Evolutionary conservation across 1,140 invertebrate species (phyloP).

Genomic region (Schlechtendalia chinensis): DNA sequence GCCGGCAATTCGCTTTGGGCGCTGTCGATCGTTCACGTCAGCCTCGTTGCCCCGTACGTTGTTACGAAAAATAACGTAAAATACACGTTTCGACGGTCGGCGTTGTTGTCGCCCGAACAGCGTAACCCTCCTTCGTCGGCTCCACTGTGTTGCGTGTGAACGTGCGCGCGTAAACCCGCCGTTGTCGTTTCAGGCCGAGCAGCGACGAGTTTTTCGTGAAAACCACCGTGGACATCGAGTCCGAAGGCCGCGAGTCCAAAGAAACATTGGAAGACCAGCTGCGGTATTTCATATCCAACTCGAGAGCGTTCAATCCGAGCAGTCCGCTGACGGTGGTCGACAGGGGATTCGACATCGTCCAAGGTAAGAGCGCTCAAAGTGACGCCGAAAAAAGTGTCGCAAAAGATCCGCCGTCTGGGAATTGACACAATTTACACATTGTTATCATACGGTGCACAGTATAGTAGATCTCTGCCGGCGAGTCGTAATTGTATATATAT

Average conservation of each 20-base stretch:
- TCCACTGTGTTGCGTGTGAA: too few species aligned
- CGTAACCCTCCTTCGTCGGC: too few species aligned
- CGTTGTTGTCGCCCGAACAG: too few species aligned
- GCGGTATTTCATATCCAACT: slow-evolving; percentile 55
- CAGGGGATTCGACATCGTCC: slow-evolving; percentile 52
- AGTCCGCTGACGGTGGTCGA: slow-evolving; percentile 53
- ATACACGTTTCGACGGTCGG: too few species aligned
- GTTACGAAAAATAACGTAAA: too few species aligned
- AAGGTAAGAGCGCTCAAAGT: slow-evolving; percentile 57
- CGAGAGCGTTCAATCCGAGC: slow-evolving; percentile 54
- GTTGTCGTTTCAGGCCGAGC: not conserved
- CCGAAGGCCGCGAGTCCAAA: slow-evolving; percentile 55
- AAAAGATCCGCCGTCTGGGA: not conserved
- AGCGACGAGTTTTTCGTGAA: slow-evolving; percentile 51
- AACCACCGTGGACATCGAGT: slow-evolving; percentile 58
- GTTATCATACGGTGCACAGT: too few species aligned
- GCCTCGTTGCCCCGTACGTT: too few species aligned
- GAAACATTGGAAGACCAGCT: slow-evolving; percentile 56
- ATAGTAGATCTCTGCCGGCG: too few species aligned
- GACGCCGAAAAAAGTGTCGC: not conserved
- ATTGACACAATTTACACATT: too few species aligned
- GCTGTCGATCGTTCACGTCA: too few species aligned
- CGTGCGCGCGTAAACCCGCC: not conserved
- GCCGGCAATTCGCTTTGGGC: too few species aligned
- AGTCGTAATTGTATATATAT: too few species aligned